Percentiles rank a stretch among this genome's conserved stretches.
phyloP scores from a whole-genome alignment of 2,113 vertebrate species.

The Corythoichthys haematopterus region DNA sequence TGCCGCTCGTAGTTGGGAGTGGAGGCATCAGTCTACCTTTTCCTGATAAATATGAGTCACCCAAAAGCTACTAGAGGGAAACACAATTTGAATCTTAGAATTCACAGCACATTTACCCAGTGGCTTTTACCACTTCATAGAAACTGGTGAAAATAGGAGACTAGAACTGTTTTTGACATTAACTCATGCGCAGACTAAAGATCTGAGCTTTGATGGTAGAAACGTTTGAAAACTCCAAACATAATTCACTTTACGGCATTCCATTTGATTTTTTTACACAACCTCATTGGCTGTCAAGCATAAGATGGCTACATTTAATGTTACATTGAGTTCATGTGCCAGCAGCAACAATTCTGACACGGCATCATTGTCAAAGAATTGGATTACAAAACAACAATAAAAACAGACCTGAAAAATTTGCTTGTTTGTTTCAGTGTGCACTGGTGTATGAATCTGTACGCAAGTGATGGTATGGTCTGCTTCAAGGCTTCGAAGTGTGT shows the following conservation, averaged over 20 bases:
- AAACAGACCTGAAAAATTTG: too few relatives aligned
- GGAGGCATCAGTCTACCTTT: conserved; percentile 90
- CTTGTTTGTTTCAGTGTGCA: too few relatives aligned
- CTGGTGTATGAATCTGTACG: too few relatives aligned
- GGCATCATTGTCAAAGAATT: too few relatives aligned
- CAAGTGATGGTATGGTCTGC: too few relatives aligned
- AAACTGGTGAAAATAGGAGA: not conserved
- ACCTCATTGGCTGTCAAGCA: too few relatives aligned
- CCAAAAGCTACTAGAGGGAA: conserved; percentile 84
- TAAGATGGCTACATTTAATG: too few relatives aligned
- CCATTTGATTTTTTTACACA: too few relatives aligned
- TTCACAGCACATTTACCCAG: not conserved
- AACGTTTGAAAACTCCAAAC: not conserved
- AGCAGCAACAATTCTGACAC: too few relatives aligned
- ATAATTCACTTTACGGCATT: not conserved
- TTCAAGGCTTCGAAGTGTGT: too few relatives aligned
- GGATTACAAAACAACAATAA: too few relatives aligned
- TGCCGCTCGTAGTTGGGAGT: conserved; percentile 90
- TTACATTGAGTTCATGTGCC: too few relatives aligned
- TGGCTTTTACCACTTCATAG: not conserved
- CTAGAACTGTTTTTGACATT: not conserved
- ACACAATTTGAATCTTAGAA: not conserved
- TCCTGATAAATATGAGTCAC: conserved; percentile 87
- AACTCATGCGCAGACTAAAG: not conserved
- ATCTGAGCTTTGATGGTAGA: not conserved